Evolutionary conservation across 2,888 invertebrate genomes (phyloP).

Genomic region (Priocnemis perturbator): DNA sequence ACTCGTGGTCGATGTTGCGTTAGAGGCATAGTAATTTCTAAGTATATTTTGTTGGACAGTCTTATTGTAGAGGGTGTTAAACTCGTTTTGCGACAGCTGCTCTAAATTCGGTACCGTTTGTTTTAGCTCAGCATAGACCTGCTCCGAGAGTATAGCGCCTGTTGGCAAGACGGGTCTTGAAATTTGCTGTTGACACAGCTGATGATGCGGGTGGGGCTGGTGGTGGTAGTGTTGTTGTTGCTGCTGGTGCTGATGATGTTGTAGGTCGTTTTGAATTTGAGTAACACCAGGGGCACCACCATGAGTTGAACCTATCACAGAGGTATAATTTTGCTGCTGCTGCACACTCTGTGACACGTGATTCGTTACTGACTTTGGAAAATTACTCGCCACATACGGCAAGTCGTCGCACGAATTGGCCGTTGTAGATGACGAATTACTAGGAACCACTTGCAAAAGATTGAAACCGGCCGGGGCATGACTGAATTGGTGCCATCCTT

Average conservation of each 20-base stretch:
- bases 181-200: slow-evolving; percentile 24
- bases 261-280: slow-evolving; percentile 17
- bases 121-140: slow-evolving; percentile 71
- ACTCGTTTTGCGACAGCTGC: slow-evolving; percentile 72
- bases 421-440: slow-evolving; percentile 11
- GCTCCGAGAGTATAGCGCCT: slow-evolving; percentile 64
- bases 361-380: slow-evolving; percentile 53
- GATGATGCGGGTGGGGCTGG: slow-evolving; percentile 45
- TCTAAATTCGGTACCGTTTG: slow-evolving; percentile 72
- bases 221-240: slow-evolving; percentile 53
- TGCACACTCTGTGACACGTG: slow-evolving; percentile 11
- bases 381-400: slow-evolving; percentile 53
- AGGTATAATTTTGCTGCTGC: too few relatives aligned
- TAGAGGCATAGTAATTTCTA: slow-evolving; percentile 66
- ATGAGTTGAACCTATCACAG: slow-evolving; percentile 1
- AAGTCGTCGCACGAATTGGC: slow-evolving; percentile 43
- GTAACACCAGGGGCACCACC: slow-evolving; percentile 10
- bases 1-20: slow-evolving; percentile 34
- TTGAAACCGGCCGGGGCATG: slow-evolving; percentile 14
- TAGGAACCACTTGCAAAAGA: slow-evolving; percentile 6
- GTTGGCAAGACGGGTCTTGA: slow-evolving; percentile 57
- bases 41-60: slow-evolving; percentile 72
- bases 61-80: slow-evolving; percentile 73
- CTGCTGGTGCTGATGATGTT: slow-evolving; percentile 50
- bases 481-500: slow-evolving; percentile 68